Conservation (phyloP, 2,113 vertebrate species). For the Apeltes quadracus region DNA sequence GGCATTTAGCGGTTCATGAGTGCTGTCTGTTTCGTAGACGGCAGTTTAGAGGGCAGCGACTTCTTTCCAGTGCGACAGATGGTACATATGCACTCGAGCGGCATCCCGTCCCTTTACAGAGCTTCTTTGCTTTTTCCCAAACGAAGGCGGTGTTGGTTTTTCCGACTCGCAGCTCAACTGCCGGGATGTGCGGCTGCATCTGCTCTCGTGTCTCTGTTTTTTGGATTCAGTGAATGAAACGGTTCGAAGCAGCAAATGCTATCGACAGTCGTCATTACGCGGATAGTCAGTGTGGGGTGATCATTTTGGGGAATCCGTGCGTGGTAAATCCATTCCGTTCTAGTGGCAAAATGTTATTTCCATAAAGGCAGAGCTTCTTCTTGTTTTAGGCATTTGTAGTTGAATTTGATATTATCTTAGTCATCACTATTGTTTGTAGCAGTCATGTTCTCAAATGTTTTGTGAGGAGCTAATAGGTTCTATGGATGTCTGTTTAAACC, state of each 20-base stretch:
- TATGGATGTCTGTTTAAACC: not conserved
- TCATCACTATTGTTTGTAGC: not conserved
- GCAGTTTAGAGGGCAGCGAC: constrained; percentile 48
- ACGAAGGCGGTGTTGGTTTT: constrained; percentile 40
- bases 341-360: not conserved
- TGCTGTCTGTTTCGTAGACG: constrained; percentile 49
- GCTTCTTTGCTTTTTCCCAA: constrained; percentile 48
- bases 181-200: not conserved
- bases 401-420: no score
- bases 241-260: not conserved
- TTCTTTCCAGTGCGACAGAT: constrained; percentile 60
- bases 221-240: constrained; percentile 1
- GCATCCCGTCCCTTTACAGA: constrained; percentile 29
- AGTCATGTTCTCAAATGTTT: not conserved
- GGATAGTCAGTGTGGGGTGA: not conserved
- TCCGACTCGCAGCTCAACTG: constrained; percentile 4
- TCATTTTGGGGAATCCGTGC: no score
- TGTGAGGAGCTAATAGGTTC: not conserved
- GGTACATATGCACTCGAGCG: constrained; percentile 41
- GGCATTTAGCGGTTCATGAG: constrained; percentile 39
- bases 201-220: constrained; percentile 28
- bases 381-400: not conserved
- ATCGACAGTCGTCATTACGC: not conserved
- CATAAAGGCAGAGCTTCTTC: not conserved
- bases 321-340: not conserved